A percentile compares a stretch with the other conserved stretches of the same genome.
Evolutionary conservation across 2,888 invertebrate species (phyloP).

Genomic region (Aporophyla nigra): DNA sequence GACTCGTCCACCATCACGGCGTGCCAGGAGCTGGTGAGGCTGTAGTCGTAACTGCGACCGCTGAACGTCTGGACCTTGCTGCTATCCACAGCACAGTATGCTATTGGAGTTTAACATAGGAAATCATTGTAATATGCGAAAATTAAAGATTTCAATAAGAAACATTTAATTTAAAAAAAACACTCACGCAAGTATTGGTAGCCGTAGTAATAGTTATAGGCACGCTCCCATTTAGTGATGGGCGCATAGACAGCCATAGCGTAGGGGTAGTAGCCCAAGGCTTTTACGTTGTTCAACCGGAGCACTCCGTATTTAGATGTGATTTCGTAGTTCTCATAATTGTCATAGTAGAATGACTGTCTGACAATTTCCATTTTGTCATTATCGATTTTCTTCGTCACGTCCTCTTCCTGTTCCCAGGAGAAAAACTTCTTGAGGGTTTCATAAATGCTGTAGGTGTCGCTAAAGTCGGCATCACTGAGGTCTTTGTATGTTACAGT

Average conservation of each 20-base stretch:
- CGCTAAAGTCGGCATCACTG: conserved; percentile 80
- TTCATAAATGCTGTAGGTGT: conserved; percentile 84
- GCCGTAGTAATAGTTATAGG: conserved; percentile 78
- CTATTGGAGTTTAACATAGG: conserved; percentile 77
- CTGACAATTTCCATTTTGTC: conserved; percentile 87
- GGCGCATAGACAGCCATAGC: conserved; percentile 76
- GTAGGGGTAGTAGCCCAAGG: conserved; percentile 29
- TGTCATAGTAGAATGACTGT: conserved; percentile 84
- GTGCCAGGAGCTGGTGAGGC: conserved; percentile 91
- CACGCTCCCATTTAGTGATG: conserved; percentile 62
- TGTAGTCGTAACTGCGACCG: conserved; percentile 91
- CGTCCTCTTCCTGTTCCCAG: conserved; percentile 87
- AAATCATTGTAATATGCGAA: background rate
- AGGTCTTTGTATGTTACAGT: conserved; percentile 88
- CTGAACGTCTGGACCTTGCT: conserved; percentile 92
- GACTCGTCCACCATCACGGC: conserved; percentile 90
- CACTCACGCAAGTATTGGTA: conserved; percentile 91
- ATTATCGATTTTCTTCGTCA: conserved; percentile 79
- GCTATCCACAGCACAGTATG: conserved; percentile 92
- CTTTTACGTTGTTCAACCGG: conserved; percentile 75
- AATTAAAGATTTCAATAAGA: no score
- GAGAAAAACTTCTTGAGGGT: conserved; percentile 75
- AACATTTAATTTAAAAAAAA: background rate
- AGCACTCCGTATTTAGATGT: conserved; percentile 85
- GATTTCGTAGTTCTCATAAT: conserved; percentile 85